Percentiles rank a stretch among this genome's conserved stretches.
phyloP scores from a whole-genome alignment of 2,113 vertebrate genomes.

The Myrmophylax atrothorax region DNA sequence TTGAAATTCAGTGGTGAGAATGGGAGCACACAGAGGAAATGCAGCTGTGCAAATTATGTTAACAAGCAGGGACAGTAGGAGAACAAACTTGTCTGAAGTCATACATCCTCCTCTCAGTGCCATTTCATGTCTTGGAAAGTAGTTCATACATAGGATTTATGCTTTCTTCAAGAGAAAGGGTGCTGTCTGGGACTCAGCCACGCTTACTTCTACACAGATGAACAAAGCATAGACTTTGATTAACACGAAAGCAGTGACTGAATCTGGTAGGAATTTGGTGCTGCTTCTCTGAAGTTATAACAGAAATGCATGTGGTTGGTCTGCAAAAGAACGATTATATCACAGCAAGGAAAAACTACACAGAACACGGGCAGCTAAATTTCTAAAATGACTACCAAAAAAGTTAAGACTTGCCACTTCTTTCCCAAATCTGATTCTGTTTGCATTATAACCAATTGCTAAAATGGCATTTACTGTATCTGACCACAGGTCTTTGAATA shows the following conservation, averaged over 20 bases:
- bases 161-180: neutral
- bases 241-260: neutral
- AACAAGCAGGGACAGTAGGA: neutral
- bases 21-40: neutral
- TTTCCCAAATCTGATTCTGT: neutral
- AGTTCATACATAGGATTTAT: neutral
- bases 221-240: neutral
- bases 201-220: neutral
- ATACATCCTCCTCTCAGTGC: neutral
- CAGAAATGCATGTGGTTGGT: neutral
- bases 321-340: constrained; percentile 7
- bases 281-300: constrained; percentile 5
- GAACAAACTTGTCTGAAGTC: neutral
- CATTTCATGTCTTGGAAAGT: neutral
- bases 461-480: neutral
- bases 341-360: neutral
- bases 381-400: neutral
- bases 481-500: neutral
- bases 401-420: neutral
- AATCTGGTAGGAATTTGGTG: constrained; percentile 12
- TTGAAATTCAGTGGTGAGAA: neutral
- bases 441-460: neutral
- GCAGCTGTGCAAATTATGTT: neutral
- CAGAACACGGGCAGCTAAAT: neutral
- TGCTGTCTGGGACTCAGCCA: neutral